These are phyloP conservation scores for Cirrhinus mrigala DNA, from an alignment of 2,797 vertebrate genomes.

Conservation along the genomic window DNA sequence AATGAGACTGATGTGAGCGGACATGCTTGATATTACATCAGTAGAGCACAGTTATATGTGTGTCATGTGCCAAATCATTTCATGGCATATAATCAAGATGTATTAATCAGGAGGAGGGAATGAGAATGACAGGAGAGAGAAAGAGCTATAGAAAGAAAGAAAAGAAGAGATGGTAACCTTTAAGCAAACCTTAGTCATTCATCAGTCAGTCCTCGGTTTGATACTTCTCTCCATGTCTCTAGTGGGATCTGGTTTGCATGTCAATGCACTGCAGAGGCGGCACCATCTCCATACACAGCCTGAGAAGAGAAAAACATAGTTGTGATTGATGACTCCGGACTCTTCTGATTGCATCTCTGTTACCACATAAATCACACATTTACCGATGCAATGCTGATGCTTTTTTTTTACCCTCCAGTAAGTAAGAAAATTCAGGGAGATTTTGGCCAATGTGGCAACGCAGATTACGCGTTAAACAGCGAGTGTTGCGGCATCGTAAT, in stretches of 20 bases:
- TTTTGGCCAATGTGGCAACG: conserved; percentile 31
- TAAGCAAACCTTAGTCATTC: conserved; percentile 52
- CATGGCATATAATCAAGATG: conserved; percentile 42
- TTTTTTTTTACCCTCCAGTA: conserved; percentile 35
- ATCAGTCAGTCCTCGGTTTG: conserved; percentile 47
- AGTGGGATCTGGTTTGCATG: conserved; percentile 55
- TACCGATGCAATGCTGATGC: conserved; percentile 51
- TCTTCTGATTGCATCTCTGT: conserved; percentile 55
- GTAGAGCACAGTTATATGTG: not conserved
- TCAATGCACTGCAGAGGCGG: conserved; percentile 46
- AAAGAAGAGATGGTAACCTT: conserved; percentile 43
- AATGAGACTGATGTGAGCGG: conserved; percentile 14
- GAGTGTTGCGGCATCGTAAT: conserved; percentile 21
- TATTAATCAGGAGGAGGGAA: conserved; percentile 36
- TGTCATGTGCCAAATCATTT: conserved; percentile 15
- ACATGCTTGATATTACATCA: conserved; percentile 26
- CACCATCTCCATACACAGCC: conserved; percentile 14
- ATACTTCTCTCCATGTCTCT: conserved; percentile 49
- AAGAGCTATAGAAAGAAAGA: conserved; percentile 4
- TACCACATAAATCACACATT: conserved; percentile 52
- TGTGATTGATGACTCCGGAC: conserved; percentile 57
- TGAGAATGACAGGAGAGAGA: conserved; percentile 15
- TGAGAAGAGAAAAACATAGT: conserved; percentile 38
- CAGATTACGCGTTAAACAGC: conserved; percentile 12
- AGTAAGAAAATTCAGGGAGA: conserved; percentile 32